phyloP scores from a whole-genome alignment of 92 coral and sea anemone genomes.

The Actinostola sp. region DNA sequence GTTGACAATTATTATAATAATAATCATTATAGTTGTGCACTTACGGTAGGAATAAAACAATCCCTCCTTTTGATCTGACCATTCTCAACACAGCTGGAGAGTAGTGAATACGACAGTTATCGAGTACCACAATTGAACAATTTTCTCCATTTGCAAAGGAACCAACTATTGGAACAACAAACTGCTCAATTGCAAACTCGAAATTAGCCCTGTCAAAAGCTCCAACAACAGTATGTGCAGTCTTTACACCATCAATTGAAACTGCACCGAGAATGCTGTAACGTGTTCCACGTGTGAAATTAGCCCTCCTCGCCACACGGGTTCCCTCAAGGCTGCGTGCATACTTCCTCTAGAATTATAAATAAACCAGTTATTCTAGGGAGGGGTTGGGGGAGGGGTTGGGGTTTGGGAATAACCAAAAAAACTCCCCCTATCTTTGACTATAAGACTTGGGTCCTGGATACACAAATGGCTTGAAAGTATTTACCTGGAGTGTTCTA shows the following conservation, averaged over 20 bases:
- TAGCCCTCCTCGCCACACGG: constrained; percentile 13
- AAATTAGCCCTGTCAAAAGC: constrained; percentile 37
- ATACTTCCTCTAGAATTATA: constrained; percentile 43
- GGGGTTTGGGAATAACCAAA: no score
- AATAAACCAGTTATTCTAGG: background rate
- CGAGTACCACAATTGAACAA: constrained; percentile 61
- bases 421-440: no score
- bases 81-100: constrained; percentile 17
- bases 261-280: constrained; percentile 61
- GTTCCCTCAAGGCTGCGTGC: constrained; percentile 43
- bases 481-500: constrained; percentile 20
- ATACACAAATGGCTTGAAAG: background rate
- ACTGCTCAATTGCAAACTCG: constrained; percentile 58
- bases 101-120: constrained; percentile 50
- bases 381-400: background rate
- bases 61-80: constrained; percentile 47
- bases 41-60: constrained; percentile 59
- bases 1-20: background rate
- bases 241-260: constrained; percentile 38
- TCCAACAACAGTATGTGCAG: constrained; percentile 50
- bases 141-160: constrained; percentile 50
- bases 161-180: constrained; percentile 55
- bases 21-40: constrained; percentile 10
- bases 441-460: no score
- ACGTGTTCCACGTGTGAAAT: constrained; percentile 47